Evolutionary conservation across 1,140 invertebrate species (phyloP), one percentile per base, ranked within the genome.

Genomic region (Parapsyche elsis): DNA sequence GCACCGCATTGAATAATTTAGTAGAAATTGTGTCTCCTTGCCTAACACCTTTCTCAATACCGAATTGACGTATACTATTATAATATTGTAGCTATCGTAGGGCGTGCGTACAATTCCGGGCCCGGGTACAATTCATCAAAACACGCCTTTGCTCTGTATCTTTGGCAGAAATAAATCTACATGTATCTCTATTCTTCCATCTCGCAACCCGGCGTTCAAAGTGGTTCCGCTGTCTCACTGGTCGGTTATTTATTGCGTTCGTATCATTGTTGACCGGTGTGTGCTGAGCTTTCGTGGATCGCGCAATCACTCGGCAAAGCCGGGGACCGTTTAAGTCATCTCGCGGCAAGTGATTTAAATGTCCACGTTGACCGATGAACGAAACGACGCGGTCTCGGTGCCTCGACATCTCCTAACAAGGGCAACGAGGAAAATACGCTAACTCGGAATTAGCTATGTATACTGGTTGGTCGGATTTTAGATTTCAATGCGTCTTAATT

Each of bases 111-210:
- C 59, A 59, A 26, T 44, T 30, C 23, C 21, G 21, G 21, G 64
- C 21, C 16, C 1, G 16, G 30, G n/a, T 45, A 77, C 75, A 79
- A 81, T 81, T 81, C 71, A 81, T 81, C 80, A 81, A 81, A 67
- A 76, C 44, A 61, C 57, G 57, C 70, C 67, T 81, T 79, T 81
- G 70, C 73, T 75, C 59, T 71, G 76, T 64, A 70, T 76, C 80
- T 71, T 75, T 75, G 71, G 49, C 70, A 70, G 71, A 79, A 81
- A 81, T 79, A 81, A 78, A 75, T 81, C 80, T 77, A 57, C 71
- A 21, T 30, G 77, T 79, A 79, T 79, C 77, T 79, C 64, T 79
- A 76, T 79, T 75, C 49, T 76, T 71, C 70, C 79, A 80, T 80
- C 79, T 80, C 9, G 16, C 14, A 64, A 24, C 16, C 24, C 78